Conservation (phyloP, 2,888 invertebrate genomes). For the Drosophila paranaensis region DNA sequence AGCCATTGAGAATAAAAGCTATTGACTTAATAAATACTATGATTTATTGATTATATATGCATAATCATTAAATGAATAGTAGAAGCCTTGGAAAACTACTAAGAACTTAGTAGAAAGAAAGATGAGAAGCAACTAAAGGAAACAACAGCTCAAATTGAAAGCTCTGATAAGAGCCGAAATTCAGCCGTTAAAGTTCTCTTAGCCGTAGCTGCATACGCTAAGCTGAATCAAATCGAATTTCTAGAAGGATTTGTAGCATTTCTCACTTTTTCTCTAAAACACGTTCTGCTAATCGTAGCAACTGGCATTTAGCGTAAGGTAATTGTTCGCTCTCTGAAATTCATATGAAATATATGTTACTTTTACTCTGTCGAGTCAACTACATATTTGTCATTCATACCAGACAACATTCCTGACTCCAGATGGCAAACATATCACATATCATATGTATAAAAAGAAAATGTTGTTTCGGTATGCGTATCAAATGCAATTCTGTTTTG, state of each 20-base stretch:
- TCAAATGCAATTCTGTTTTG: slow-evolving; percentile 47
- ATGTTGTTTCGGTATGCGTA: slow-evolving; percentile 3
- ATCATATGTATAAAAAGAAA: neutral
- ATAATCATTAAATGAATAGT: too few species aligned
- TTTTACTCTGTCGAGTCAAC: neutral
- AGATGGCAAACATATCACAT: neutral
- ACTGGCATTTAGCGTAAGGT: neutral
- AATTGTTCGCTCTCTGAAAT: neutral
- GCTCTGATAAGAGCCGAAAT: too few species aligned
- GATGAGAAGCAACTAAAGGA: neutral
- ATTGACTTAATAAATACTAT: neutral
- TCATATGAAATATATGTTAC: neutral
- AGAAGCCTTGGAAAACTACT: neutral
- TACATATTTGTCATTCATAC: slow-evolving; percentile 16
- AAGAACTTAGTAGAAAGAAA: neutral
- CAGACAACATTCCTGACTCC: slow-evolving; percentile 1
- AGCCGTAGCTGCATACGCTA: too few species aligned
- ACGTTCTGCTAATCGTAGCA: neutral
- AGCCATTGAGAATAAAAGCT: neutral
- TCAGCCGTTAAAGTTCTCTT: too few species aligned
- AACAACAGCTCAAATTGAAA: neutral
- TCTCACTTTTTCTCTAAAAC: neutral
- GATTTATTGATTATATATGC: too few species aligned
- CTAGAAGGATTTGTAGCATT: neutral
- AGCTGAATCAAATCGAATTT: neutral